A percentile compares a stretch with the other conserved stretches of the same genome.
Evolutionary conservation across 2,888 invertebrate genomes (phyloP).

Genomic region (Stegana nigrithorax): DNA sequence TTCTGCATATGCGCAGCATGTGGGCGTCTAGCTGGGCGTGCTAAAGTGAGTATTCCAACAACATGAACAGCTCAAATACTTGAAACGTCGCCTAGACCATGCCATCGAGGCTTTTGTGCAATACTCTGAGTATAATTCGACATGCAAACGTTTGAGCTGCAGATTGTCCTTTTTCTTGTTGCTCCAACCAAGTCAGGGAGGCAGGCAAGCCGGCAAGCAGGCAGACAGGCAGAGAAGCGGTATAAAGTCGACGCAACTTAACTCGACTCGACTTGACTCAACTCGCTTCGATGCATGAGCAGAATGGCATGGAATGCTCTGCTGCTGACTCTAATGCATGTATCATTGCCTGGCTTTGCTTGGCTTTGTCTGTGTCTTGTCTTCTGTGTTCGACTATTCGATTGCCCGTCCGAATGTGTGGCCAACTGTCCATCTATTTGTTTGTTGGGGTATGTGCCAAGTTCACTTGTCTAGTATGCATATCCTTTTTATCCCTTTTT

Average conservation of each 20-base stretch:
- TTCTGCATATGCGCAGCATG: not conserved
- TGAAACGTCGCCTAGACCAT: constrained; percentile 2
- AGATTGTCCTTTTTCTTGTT: constrained; percentile 22
- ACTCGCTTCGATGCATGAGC: no score
- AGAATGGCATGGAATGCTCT: not conserved
- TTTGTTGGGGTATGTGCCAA: no score
- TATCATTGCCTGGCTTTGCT: constrained; percentile 43
- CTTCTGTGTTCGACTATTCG: not conserved
- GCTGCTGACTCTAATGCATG: constrained; percentile 24
- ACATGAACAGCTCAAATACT: not conserved
- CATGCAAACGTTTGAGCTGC: constrained; percentile 33
- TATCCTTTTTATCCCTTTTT: not conserved
- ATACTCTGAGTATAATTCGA: constrained; percentile 9
- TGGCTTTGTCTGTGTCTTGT: constrained; percentile 22
- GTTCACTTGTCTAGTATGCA: constrained; percentile 5
- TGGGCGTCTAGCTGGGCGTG: no score
- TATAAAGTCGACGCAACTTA: not conserved
- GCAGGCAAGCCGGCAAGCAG: no score
- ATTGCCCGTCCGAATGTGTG: constrained; percentile 36
- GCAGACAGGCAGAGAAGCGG: no score
- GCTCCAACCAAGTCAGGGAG: no score
- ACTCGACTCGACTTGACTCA: constrained; percentile 2
- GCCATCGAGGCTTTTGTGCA: not conserved
- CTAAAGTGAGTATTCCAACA: no score
- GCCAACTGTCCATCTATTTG: not conserved